Evolutionary conservation across 2,113 vertebrate species (phyloP), one percentile per base, ranked within the genome.

Genomic region (Natator depressus): DNA sequence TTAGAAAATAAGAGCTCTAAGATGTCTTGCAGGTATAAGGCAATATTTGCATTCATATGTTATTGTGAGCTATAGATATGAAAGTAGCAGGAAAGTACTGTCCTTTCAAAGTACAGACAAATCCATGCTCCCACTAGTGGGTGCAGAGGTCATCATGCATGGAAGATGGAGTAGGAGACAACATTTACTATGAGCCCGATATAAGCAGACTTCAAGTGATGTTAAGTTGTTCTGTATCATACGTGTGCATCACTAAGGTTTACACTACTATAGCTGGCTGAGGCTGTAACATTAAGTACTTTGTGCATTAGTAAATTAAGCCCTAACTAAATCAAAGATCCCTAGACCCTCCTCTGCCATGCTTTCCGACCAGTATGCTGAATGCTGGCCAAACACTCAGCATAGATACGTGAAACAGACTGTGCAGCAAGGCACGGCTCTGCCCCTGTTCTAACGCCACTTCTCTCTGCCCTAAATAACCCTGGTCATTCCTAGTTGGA

Each of bases 241-340:
- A 80, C 19, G 59, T 81, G 2, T 17, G 22, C 42, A 46, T 46
- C 22, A 25, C 72, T 46, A 25, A 27, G 24, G 72, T 46, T 69
- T 76, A 76, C 42, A 12, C 72, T 13, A 22, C 17, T 27, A 50
- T 1, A 79, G 22, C 42, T 0, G 35, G 35, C 16, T n/a, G 31
- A 69, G 62, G 29, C 29, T 62, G 1, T 4, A 78, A 54, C 38
- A 5, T 27, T 4, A 62, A 31, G n/a, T 55, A 38, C 27, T 42
- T 76, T 76, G 72, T 46, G 11, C 35, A 51, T 31, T 1, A 54
- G n/a, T 2, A 19, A 89, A 93, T 31, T 3, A 14, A 92, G 54
- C 3, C 1, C 10, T 0, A 24, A 46, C 27, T 3, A 0, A 87
- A 29, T 82, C 49, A 27, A 42, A 65, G 46, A 81, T 38, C 1